Percentiles rank a stretch among this genome's conserved stretches.
These are phyloP conservation scores for Catocala fraxini DNA, from an alignment of 2,888 invertebrate species.

Conservation along the genomic window DNA sequence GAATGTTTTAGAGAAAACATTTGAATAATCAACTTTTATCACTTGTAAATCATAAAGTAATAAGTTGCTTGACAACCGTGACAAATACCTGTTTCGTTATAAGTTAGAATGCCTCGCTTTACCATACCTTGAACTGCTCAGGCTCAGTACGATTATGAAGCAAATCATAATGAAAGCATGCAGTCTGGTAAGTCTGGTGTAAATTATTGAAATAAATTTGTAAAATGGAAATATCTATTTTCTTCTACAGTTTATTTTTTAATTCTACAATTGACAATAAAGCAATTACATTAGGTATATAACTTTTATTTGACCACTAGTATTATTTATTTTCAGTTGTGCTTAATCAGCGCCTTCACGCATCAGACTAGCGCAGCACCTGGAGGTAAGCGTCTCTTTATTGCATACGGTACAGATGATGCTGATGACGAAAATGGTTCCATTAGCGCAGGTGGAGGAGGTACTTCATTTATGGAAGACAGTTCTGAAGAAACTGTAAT, in stretches of 20 bases:
- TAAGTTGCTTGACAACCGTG: slow-evolving; percentile 10
- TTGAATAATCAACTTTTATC: slow-evolving; percentile 6
- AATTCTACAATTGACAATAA: no score
- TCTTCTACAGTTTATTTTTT: no score
- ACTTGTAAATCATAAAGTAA: slow-evolving; percentile 11
- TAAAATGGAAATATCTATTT: background rate
- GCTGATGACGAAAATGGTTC: background rate
- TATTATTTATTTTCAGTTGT: slow-evolving; percentile 1
- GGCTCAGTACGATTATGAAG: slow-evolving; percentile 4
- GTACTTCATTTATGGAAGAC: background rate
- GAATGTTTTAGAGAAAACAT: slow-evolving; percentile 1
- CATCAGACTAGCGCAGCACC: background rate
- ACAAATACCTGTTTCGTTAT: slow-evolving; percentile 3
- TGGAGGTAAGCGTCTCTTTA: background rate
- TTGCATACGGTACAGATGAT: background rate
- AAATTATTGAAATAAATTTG: no score
- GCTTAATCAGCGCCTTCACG: background rate
- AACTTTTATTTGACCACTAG: background rate
- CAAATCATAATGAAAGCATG: slow-evolving; percentile 6
- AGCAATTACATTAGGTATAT: background rate
- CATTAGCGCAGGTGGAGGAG: background rate
- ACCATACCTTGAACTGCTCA: slow-evolving; percentile 7
- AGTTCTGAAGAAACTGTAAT: background rate
- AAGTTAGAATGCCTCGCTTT: background rate
- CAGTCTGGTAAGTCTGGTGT: slow-evolving; percentile 7